phyloP scores from a whole-genome alignment of 2,888 invertebrate genomes.

The Heteromurus nitidus region DNA sequence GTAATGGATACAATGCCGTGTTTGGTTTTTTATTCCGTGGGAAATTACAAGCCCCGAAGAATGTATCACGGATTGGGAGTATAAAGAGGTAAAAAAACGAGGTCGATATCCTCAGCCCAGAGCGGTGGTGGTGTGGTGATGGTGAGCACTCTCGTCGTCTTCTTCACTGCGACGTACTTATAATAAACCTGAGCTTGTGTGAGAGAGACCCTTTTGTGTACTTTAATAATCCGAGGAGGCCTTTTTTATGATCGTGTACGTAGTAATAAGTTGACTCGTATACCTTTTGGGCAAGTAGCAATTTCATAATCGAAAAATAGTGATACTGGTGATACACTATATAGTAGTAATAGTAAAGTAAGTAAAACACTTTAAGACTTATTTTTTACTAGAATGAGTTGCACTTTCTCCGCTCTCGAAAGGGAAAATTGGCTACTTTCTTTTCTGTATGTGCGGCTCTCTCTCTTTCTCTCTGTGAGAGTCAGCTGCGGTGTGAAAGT shows the following conservation, averaged over 20 bases:
- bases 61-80: conserved; percentile 1
- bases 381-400: too few relatives aligned
- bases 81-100: conserved; percentile 13
- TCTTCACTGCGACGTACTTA: conserved; percentile 4
- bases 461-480: too few relatives aligned
- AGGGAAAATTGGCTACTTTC: too few relatives aligned
- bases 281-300: conserved; percentile 16
- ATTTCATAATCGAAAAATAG: conserved; percentile 48
- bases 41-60: conserved; percentile 40
- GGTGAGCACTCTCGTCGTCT: too few relatives aligned
- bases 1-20: conserved; percentile 9
- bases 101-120: conserved; percentile 28
- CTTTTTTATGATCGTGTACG: conserved; percentile 23
- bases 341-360: not conserved
- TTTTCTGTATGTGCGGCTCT: too few relatives aligned
- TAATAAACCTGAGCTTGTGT: conserved; percentile 33
- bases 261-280: not conserved
- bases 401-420: not conserved
- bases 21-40: conserved; percentile 23
- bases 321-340: not conserved
- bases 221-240: conserved; percentile 13
- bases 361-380: too few relatives aligned
- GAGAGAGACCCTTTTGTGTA: conserved; percentile 37
- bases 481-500: too few relatives aligned
- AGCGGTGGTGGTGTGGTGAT: too few relatives aligned